Base-by-base conservation (phyloP, 2,888 invertebrate genomes). In the Macaria notata region DNA sequence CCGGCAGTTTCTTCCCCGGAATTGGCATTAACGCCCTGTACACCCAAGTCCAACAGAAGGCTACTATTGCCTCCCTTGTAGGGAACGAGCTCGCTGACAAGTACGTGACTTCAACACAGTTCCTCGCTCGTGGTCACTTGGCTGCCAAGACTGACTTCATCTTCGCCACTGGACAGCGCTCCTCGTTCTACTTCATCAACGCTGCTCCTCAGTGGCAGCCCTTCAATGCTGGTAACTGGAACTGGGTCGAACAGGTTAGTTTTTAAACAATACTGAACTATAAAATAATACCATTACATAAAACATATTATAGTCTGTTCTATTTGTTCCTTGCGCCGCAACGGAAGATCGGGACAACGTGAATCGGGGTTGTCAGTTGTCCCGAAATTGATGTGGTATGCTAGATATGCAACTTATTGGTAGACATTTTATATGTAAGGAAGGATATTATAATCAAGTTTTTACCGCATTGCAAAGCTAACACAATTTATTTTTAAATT, bases 201-300 rank as follows among this genome's bases (percentile, higher is more conserved):
- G 92, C 91, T 1, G 93, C 93, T 1, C 94, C 95, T 1, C 95
- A 95, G 65, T 95, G 94, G 94, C 93, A 94, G 56, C 86, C 86
- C 0, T 93, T 94, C 69, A 94, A 94, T 64, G 91, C 80, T 56
- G 92, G 93, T n/a, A 93, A 93, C 74, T 94, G 93, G 93, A 88
- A 90, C 75, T 78, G 70, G 55, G 74, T 93, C n/a, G 93, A 93
- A 69, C 81, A 78, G 66, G 86, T 85, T 54, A 57, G 31, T 29
- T 3, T 19, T 33, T 31, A 3, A 30, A 5, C 0, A n/a, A 6
- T 31, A 7, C 0, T 3, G n/a, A 9, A 8, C 3, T 4, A 9
- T 4, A 4, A 9, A 7, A 9, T 31, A 9, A 19, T 31, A 3
- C 9, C 19, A 19, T 19, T 1, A n/a, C 29, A n/a, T n/a, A 9